phyloP scores from a whole-genome alignment of 2,113 vertebrate species.

The Pelobates fuscus region DNA sequence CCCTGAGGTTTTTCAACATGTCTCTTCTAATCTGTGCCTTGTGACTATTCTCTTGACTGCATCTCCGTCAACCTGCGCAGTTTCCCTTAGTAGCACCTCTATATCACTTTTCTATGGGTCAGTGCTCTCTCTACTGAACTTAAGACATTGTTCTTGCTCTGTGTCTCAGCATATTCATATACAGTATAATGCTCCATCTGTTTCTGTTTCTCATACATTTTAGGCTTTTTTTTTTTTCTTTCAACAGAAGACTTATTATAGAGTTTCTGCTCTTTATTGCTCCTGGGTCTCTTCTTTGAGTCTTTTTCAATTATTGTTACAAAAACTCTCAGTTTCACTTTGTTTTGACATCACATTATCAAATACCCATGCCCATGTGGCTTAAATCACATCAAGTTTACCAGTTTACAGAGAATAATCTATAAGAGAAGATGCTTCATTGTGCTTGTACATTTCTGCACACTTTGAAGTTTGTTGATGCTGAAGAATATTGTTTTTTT shows the following conservation, averaged over 20 bases:
- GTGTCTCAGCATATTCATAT: constrained; percentile 3
- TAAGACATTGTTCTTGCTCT: constrained; percentile 23
- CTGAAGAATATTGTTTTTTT: too few species aligned
- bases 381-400: too few species aligned
- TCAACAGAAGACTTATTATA: not conserved
- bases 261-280: not conserved
- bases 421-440: too few species aligned
- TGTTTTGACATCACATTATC: too few species aligned
- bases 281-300: not conserved
- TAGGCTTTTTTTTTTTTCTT: not conserved
- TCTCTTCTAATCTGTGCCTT: constrained; percentile 42
- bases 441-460: too few species aligned
- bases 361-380: too few species aligned
- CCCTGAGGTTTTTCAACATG: constrained; percentile 36
- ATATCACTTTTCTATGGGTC: constrained; percentile 44
- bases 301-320: not conserved
- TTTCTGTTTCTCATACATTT: constrained; percentile 8
- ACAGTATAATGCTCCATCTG: constrained; percentile 11
- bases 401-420: too few species aligned
- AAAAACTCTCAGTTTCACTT: not conserved
- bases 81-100: constrained; percentile 17
- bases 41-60: constrained; percentile 35
- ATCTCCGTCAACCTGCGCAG: constrained; percentile 17
- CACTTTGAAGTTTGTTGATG: too few species aligned
- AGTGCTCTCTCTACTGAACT: constrained; percentile 31